These are phyloP conservation scores for Crypturellus undulatus DNA, from an alignment of 2,113 vertebrate genomes.

Conservation along the genomic window DNA sequence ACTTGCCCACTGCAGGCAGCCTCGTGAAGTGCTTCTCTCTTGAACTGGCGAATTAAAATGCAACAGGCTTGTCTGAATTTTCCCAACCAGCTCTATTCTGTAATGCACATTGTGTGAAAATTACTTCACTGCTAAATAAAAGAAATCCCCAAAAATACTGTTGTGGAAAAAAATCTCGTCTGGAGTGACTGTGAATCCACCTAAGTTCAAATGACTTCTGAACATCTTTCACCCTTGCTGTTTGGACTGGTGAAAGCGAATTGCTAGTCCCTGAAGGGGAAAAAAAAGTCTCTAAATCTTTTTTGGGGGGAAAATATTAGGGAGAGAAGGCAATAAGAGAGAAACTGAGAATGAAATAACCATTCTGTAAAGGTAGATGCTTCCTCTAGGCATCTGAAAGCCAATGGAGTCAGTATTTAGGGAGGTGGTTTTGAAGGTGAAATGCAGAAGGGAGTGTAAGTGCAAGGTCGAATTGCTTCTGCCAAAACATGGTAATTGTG, in stretches of 20 bases:
- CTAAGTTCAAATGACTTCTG: background rate
- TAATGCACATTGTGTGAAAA: background rate
- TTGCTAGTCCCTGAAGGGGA: background rate
- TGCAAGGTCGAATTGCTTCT: conserved; percentile 36
- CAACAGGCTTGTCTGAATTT: background rate
- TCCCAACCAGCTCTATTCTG: background rate
- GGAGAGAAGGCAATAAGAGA: background rate
- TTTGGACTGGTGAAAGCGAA: background rate
- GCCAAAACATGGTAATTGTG: conserved; percentile 37
- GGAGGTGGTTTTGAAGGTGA: background rate
- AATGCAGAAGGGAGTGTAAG: conserved; percentile 25
- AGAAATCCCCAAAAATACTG: background rate
- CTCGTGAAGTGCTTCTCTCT: background rate
- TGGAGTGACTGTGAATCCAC: background rate
- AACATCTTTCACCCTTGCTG: background rate
- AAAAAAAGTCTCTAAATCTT: background rate
- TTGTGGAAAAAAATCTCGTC: background rate
- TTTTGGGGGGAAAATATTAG: background rate
- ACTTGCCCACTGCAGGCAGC: background rate
- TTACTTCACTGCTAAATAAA: background rate
- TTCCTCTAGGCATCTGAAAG: background rate
- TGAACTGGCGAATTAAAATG: background rate
- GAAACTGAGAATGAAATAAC: background rate
- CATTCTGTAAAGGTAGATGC: background rate
- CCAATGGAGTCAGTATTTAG: conserved; percentile 2